Conservation (phyloP, 2,113 vertebrate genomes). For the Amia ocellicauda region DNA sequence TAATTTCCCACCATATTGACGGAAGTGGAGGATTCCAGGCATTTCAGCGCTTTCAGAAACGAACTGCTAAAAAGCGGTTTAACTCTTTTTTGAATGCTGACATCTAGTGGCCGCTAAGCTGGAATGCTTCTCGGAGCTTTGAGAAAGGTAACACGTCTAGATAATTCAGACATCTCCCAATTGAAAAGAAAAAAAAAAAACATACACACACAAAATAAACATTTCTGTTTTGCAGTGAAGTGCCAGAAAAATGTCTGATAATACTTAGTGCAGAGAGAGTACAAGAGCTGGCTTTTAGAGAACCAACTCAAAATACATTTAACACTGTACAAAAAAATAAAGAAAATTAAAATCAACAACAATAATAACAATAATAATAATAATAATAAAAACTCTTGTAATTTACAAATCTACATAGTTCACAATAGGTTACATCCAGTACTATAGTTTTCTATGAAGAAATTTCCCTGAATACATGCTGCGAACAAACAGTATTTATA, state of each 20-base stretch:
- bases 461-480: constrained; percentile 5
- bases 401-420: constrained; percentile 14
- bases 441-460: constrained; percentile 9
- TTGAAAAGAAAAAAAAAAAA: not conserved
- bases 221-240: too few species aligned
- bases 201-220: not conserved
- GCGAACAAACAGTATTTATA: not conserved
- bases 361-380: not conserved
- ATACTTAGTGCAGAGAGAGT: not conserved
- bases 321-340: constrained; percentile 4
- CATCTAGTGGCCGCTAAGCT: constrained; percentile 60
- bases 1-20: constrained; percentile 30
- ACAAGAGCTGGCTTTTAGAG: not conserved
- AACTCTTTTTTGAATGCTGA: constrained; percentile 48
- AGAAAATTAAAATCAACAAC: constrained; percentile 4
- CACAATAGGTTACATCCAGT: constrained; percentile 8
- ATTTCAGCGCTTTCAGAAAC: not conserved
- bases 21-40: constrained; percentile 22
- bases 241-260: constrained; percentile 1
- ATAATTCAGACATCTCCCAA: not conserved
- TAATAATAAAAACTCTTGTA: too few species aligned
- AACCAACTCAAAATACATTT: not conserved
- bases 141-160: not conserved
- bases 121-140: constrained; percentile 29
- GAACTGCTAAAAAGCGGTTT: not conserved